Base-by-base conservation (phyloP, 2,888 invertebrate genomes). In the Hydrotaea diabolus region DNA sequence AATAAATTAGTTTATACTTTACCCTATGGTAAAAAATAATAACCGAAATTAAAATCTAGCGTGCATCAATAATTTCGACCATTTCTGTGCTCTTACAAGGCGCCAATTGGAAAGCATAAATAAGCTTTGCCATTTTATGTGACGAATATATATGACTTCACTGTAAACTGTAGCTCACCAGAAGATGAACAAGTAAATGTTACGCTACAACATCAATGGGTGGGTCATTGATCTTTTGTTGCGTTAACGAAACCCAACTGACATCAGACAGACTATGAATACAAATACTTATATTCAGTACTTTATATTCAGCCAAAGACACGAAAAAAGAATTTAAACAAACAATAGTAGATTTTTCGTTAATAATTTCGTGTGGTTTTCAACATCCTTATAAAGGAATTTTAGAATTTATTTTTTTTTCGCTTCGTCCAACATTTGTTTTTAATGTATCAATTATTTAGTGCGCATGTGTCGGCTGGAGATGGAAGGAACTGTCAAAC, bases 381-480 rank as follows among this genome's bases (percentile, higher is more conserved):
- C 39, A 4, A 8, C 19, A 55, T 55, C 55, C 55, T 55, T 55
- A 11, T 21, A 55, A 55, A 55, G 55, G 55, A 55, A 55, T 55
- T 53, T 55, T 21, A 17, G 1, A 9, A 21, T 55, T 55, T n/a
- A n/a, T n/a, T n/a, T n/a, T n/a, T 55, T 55, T 21, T 55, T 55
- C 21, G 3, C 55, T 53, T 13, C 19, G 5, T 11, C n/a, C 53
- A 53, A 17, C 19, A 19, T 55, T 74, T 43, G 46, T 74, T 31
- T 46, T 31, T n/a, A 59, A 79, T 77, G 76, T 85, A 82, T 76
- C 79, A 85, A 73, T 79, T 80, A 80, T 77, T 55, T n/a, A 85
- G 36, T 85, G 85, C 85, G 85, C 85, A 85, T 77, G 85, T 82
- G 79, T 72, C 62, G 49, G 49, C 15, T 49, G 49, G n/a, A 36